Base-by-base conservation (phyloP, 2,888 invertebrate species). In the Dicycla oo region DNA sequence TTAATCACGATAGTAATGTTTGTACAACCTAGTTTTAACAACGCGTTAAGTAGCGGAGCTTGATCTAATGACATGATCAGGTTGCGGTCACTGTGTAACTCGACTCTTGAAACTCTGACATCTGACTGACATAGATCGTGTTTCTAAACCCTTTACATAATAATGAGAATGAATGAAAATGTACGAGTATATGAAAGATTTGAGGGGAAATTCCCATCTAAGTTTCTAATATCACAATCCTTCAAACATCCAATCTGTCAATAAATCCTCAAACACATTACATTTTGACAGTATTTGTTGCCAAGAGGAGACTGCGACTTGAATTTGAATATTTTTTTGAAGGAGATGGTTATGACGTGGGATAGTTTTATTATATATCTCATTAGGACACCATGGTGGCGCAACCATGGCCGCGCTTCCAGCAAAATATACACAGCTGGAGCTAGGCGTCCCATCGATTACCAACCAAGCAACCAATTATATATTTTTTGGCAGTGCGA, bases 61-160 rank as follows among this genome's bases (percentile, higher is more conserved):
- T 64, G 81, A 84, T 67, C 67, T 84, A 56, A 76, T 69, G 62
- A 68, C 81, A 66, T 45, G 74, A 60, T 56, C 58, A 54, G 34
- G 64, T 62, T 84, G 84, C 57, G 77, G 81, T 84, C 51, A 75
- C 53, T 47, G 84, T 47, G 84, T 62, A 83, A 83, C 69, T 53
- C 30, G 68, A 80, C n/a, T 51, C 51, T 73, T 69, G 43, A 56
- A 68, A 76, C 61, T 47, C 56, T n/a, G 45, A 58, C n/a, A n/a
- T n/a, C 47, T 47, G 26, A 54, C 60, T 38, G 11, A 54, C 54
- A 43, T 10, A 45, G 71, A 78, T 76, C 57, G 54, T 82, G 47
- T 70, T 53, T 78, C 53, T 54, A 5, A 38, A 43, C 34, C 54
- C 18, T 38, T 51, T 60, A 20, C 18, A 34, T 26, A 72, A 40